Evolutionary conservation across 2,113 vertebrate genomes (phyloP).

Genomic region (Corythaeola cristata): DNA sequence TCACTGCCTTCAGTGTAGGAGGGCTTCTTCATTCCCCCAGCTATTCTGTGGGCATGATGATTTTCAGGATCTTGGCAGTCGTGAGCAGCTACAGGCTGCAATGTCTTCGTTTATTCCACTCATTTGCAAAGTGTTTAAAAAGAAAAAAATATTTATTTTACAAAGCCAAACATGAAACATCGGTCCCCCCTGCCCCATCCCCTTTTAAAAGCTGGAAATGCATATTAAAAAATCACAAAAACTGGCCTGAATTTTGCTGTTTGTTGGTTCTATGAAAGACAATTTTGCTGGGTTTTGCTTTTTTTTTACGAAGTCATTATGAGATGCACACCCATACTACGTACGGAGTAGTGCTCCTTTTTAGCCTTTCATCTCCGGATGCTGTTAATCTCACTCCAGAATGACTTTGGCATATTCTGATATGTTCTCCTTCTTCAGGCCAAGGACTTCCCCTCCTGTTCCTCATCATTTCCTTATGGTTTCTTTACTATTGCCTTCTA

Average conservation of each 20-base stretch:
- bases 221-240: neutral
- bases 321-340: fast-evolving
- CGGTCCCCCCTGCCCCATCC: fast-evolving
- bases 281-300: neutral
- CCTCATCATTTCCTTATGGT: fast-evolving
- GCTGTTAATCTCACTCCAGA: neutral
- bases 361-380: neutral
- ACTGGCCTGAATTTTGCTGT: neutral
- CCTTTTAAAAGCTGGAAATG: neutral
- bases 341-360: fast-evolving
- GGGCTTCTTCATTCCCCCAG: neutral
- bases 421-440: neutral
- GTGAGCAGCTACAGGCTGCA: neutral
- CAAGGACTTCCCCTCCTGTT: neutral
- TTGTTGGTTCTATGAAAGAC: neutral
- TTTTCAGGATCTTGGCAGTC: neutral
- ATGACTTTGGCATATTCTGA: neutral
- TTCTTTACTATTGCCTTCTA: neutral
- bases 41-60: neutral
- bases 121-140: neutral
- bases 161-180: neutral
- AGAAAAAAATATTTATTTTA: neutral
- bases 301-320: neutral
- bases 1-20: neutral
- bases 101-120: neutral